Conservation (phyloP, 1,140 invertebrate genomes). For the Linepithema humile region DNA sequence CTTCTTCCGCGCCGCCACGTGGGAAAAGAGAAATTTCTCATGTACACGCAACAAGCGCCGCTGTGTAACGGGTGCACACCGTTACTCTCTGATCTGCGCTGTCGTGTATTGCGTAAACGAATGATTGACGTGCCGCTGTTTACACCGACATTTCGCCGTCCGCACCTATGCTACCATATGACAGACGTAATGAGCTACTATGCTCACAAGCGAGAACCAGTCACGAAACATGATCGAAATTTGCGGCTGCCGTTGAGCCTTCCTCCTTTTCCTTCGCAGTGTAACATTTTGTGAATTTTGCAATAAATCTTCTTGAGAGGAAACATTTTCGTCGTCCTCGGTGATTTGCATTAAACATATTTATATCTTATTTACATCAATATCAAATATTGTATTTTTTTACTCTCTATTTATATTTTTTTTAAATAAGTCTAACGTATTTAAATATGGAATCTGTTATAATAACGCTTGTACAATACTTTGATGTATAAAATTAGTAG, state of each 20-base stretch:
- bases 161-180: slow-evolving; percentile 46
- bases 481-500: background rate
- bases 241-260: slow-evolving; percentile 4
- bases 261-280: background rate
- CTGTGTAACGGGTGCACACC: slow-evolving; percentile 21
- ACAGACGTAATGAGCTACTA: slow-evolving; percentile 39
- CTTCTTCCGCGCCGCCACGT: slow-evolving; percentile 24
- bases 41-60: slow-evolving; percentile 36
- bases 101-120: slow-evolving; percentile 60
- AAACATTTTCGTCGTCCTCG: background rate
- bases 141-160: slow-evolving; percentile 49
- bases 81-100: slow-evolving; percentile 7
- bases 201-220: slow-evolving; percentile 25
- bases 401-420: too few relatives aligned
- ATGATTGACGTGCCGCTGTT: slow-evolving; percentile 52
- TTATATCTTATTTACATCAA: too few relatives aligned
- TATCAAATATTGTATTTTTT: too few relatives aligned
- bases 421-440: too few relatives aligned
- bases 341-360: background rate
- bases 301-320: background rate
- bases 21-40: slow-evolving; percentile 55
- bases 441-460: background rate
- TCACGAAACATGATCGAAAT: slow-evolving; percentile 48
- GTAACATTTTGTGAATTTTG: background rate
- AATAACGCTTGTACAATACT: background rate